These are phyloP conservation scores for Benitochromis conjunctus DNA, from an alignment of 2,113 vertebrate genomes.

Conservation along the genomic window DNA sequence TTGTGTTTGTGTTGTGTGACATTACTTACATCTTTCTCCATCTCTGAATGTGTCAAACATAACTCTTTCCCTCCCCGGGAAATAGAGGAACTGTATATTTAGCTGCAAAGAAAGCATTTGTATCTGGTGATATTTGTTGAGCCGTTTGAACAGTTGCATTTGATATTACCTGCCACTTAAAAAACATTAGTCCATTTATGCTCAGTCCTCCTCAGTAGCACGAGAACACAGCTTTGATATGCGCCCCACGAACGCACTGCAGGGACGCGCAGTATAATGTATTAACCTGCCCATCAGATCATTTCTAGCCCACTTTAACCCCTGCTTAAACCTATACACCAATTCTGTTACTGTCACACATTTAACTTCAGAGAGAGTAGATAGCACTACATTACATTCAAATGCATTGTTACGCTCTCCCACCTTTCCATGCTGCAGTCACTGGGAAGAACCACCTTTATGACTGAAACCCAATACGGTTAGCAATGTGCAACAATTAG, in stretches of 20 bases:
- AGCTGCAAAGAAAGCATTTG: neutral
- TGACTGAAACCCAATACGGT: neutral
- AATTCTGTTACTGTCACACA: neutral
- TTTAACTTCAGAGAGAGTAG: neutral
- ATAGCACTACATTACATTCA: neutral
- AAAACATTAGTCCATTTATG: neutral
- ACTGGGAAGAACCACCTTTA: neutral
- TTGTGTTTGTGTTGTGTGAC: neutral
- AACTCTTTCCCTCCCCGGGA: neutral
- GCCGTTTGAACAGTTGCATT: neutral
- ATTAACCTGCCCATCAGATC: neutral
- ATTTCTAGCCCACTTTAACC: neutral
- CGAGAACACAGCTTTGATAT: neutral
- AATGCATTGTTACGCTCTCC: neutral
- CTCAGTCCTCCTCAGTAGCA: neutral
- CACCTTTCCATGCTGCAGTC: neutral
- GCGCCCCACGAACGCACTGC: accelerated
- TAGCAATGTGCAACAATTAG: neutral
- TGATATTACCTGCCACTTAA: neutral
- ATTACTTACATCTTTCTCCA: neutral
- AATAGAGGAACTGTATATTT: neutral
- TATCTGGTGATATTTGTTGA: neutral
- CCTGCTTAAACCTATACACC: neutral
- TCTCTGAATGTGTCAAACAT: neutral
- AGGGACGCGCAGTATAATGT: neutral